phyloP scores from a whole-genome alignment of 2,888 invertebrate species.

The Epistrophe grossulariae region DNA sequence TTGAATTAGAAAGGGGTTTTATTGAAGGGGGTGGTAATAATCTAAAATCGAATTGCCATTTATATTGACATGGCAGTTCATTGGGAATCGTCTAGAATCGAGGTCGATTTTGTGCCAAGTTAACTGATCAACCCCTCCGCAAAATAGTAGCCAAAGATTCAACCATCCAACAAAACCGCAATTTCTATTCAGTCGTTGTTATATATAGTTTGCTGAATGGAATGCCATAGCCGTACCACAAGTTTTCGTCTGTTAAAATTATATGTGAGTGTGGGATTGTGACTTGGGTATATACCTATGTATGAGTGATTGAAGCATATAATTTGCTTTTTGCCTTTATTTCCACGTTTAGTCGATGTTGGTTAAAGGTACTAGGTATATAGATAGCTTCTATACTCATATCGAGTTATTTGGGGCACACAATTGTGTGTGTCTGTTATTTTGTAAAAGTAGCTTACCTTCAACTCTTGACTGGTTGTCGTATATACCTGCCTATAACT shows the following conservation, averaged over 20 bases:
- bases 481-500: too few species aligned
- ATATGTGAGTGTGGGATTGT: not conserved
- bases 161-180: constrained; percentile 61
- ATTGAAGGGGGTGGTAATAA: constrained; percentile 45
- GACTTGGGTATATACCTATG: not conserved
- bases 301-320: constrained; percentile 50
- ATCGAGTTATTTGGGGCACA: constrained; percentile 7
- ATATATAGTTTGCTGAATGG: constrained; percentile 7
- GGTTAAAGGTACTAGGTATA: too few species aligned
- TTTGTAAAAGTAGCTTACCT: not conserved
- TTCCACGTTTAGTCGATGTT: constrained; percentile 35
- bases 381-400: not conserved
- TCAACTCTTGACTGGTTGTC: constrained; percentile 1
- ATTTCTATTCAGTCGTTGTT: constrained; percentile 58
- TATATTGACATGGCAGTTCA: constrained; percentile 74
- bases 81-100: constrained; percentile 70
- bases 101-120: constrained; percentile 70
- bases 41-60: constrained; percentile 74
- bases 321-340: constrained; percentile 57
- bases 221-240: constrained; percentile 13
- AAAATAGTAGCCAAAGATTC: constrained; percentile 18
- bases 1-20: not conserved
- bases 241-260: not conserved
- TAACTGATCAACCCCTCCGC: constrained; percentile 60
- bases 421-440: constrained; percentile 6